Percentiles rank a stretch among this genome's conserved stretches.
Conservation (phyloP, 2,888 invertebrate species). For the Hypomecis atomaria region DNA sequence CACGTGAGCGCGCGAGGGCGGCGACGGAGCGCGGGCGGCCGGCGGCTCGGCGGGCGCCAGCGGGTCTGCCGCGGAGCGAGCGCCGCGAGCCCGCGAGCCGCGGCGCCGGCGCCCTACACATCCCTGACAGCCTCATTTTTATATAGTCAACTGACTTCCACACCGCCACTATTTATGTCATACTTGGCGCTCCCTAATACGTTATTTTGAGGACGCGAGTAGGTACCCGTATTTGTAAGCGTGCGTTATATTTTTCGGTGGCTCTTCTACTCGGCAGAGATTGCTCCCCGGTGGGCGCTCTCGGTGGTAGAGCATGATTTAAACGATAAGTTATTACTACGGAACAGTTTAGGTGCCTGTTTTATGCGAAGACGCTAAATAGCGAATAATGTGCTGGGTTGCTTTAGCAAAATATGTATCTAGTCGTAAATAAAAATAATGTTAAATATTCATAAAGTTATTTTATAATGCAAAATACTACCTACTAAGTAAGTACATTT, state of each 20-base stretch:
- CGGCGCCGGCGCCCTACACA: slow-evolving; percentile 81
- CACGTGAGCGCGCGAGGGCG: slow-evolving; percentile 50
- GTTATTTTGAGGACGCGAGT: slow-evolving; percentile 77
- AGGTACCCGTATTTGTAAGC: slow-evolving; percentile 61
- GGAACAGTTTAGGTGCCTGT: slow-evolving; percentile 31
- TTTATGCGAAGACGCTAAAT: slow-evolving; percentile 24
- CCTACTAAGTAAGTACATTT: too few species aligned
- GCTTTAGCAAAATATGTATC: slow-evolving; percentile 1
- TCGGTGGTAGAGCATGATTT: slow-evolving; percentile 59
- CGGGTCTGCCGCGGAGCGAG: slow-evolving; percentile 73
- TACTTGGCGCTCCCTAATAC: slow-evolving; percentile 79
- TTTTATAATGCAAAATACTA: too few species aligned
- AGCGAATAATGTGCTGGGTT: slow-evolving; percentile 35
- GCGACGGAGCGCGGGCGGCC: slow-evolving; percentile 48
- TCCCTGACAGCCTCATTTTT: slow-evolving; percentile 79
- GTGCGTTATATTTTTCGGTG: slow-evolving; percentile 68
- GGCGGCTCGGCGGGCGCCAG: slow-evolving; percentile 71
- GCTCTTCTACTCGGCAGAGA: slow-evolving; percentile 57
- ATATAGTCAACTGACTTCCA: slow-evolving; percentile 84
- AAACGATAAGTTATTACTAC: slow-evolving; percentile 55
- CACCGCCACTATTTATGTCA: slow-evolving; percentile 82
- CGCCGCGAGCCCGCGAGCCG: slow-evolving; percentile 62
- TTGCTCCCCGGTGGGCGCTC: slow-evolving; percentile 63
- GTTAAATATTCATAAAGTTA: too few species aligned
- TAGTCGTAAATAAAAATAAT: neutral